Conservation (phyloP, 2,888 invertebrate genomes). For the Tribolium freemani region DNA sequence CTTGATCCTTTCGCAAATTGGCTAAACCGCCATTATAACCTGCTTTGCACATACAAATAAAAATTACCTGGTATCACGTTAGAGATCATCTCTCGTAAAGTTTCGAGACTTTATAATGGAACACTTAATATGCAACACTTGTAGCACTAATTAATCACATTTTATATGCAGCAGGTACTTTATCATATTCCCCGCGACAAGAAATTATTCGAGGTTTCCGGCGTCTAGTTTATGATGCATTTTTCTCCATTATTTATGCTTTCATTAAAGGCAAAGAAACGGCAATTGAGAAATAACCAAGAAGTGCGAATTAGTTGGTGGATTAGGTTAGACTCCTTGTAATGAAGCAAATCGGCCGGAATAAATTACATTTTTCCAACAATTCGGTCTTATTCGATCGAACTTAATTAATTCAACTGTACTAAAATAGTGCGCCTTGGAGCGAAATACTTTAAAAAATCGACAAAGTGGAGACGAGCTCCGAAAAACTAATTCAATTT, state of each 20-base stretch:
- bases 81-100: slow-evolving; percentile 3
- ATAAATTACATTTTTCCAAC: not conserved
- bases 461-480: not conserved
- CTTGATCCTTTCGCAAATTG: too few relatives aligned
- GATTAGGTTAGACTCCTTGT: not conserved
- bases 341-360: not conserved
- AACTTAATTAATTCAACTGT: too few relatives aligned
- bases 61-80: slow-evolving; percentile 5
- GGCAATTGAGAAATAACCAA: not conserved
- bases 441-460: too few relatives aligned
- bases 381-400: too few relatives aligned
- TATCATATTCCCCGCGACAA: slow-evolving; percentile 24
- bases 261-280: not conserved
- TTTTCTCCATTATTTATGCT: slow-evolving; percentile 3
- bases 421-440: too few relatives aligned
- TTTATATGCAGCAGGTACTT: slow-evolving; percentile 30
- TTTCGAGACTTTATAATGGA: slow-evolving; percentile 10
- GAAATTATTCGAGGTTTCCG: slow-evolving; percentile 21
- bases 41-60: not conserved
- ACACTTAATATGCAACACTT: slow-evolving; percentile 31
- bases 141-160: slow-evolving; percentile 24
- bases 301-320: not conserved
- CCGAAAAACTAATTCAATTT: not conserved
- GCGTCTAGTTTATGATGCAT: not conserved
- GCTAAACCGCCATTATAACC: too few relatives aligned